These are phyloP conservation scores for Daphoenositta chrysoptera DNA, from an alignment of 2,113 vertebrate species.

Conservation along the genomic window DNA sequence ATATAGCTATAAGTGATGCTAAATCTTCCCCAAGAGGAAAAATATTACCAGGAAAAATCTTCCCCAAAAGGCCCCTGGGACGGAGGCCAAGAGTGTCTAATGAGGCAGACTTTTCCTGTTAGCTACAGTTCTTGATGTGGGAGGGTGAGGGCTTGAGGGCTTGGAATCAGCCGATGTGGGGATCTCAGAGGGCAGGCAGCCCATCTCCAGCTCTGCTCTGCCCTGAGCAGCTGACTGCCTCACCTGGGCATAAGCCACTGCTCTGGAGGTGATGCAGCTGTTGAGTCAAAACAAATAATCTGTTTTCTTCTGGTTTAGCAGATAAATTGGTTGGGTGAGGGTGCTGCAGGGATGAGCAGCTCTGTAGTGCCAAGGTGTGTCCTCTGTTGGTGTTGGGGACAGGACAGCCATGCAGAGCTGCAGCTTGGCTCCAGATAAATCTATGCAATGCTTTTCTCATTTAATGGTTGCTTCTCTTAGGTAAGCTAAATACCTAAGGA, in stretches of 20 bases:
- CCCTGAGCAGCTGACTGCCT: neutral
- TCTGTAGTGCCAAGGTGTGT: neutral
- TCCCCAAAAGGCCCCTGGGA: slow-evolving; percentile 12
- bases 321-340: neutral
- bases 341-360: neutral
- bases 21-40: neutral
- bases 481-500: neutral
- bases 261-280: neutral
- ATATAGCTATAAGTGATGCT: neutral
- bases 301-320: neutral
- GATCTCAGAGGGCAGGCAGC: neutral
- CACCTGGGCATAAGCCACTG: rapidly evolving
- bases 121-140: neutral
- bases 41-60: neutral
- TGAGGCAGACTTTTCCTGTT: slow-evolving; percentile 1
- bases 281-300: neutral
- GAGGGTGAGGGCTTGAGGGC: neutral
- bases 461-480: neutral
- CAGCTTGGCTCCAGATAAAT: neutral
- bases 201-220: neutral
- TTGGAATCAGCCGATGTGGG: neutral
- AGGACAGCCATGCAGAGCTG: rapidly evolving
- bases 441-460: neutral
- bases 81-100: neutral
- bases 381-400: neutral